Conservation (phyloP, 2,888 invertebrate species). For the Cheilosia impressa region DNA sequence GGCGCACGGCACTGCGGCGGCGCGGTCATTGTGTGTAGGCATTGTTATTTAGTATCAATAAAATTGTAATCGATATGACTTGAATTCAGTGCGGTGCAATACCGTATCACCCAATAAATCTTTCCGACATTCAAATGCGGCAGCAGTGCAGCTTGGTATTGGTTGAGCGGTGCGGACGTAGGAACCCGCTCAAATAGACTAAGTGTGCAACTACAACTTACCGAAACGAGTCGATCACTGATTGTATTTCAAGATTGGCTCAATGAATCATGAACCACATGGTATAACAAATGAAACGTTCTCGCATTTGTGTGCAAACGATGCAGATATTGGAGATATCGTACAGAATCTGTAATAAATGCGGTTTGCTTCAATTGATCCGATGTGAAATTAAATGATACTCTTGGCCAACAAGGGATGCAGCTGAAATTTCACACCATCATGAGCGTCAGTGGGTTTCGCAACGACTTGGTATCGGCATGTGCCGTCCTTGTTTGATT, state of each 20-base stretch:
- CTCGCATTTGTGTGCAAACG: conserved; percentile 31
- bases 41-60: conserved; percentile 75
- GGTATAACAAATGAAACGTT: conserved; percentile 37
- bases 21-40: conserved; percentile 63
- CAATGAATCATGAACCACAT: conserved; percentile 72
- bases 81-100: conserved; percentile 64
- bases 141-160: conserved; percentile 37
- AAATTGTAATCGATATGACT: conserved; percentile 75
- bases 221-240: conserved; percentile 68
- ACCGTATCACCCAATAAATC: conserved; percentile 72
- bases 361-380: conserved; percentile 60
- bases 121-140: conserved; percentile 53
- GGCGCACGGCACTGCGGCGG: conserved; percentile 4
- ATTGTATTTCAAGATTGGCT: conserved; percentile 69
- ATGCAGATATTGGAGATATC: conserved; percentile 32
- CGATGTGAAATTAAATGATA: conserved; percentile 64
- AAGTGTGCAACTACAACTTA: conserved; percentile 57
- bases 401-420: conserved; percentile 12
- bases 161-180: background rate
- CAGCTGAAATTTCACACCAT: conserved; percentile 56
- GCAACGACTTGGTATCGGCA: conserved; percentile 16
- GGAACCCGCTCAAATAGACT: conserved; percentile 27
- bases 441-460: conserved; percentile 21
- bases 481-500: background rate
- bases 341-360: conserved; percentile 27